Base-by-base conservation (phyloP, 2,113 vertebrate genomes). In the Dicaeum eximium region DNA sequence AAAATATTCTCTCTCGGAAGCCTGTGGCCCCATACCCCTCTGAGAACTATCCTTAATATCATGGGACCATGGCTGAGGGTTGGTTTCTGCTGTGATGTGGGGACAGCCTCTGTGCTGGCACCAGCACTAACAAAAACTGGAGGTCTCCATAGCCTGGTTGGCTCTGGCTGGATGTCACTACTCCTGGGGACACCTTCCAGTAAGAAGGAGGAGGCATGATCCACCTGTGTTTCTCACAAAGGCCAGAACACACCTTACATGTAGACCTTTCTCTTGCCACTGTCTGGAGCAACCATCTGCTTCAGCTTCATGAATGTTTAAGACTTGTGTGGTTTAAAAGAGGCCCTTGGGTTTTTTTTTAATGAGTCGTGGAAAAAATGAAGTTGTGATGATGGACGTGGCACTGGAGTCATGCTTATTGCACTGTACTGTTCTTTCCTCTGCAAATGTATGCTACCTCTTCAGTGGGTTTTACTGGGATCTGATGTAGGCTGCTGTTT, bases 1-100 rank as follows among this genome's bases (percentile, higher is more conserved):
- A 62, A 86, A 78, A 64, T 78, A 18, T 51, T 88, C 56, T 80
- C 58, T 13, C 28, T 84, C 4, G 11, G 25, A 30, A 66, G 23
- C 10, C 14, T 21, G 14, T 47, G 42, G 33, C 60, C 51, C 66
- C 10, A 1, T 13, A 42, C 38, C 14, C 35, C 54, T 35, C 66
- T 33, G 50, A 88, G 42, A 86, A 35, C 7, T 33, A 18, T n/a
- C 40, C 31, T 61, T 48, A 45, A 9, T 35, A 79, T 40, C 47
- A 42, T 3, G 33, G 42, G 25, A 58, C 33, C 27, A 47, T 0
- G 1, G 11, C 13, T 67, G 48, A 45, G 0, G 1, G 31, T 56
- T 50, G 27, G 10, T 58, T 82, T 80, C 71, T 62, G 44, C 24
- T 85, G 31, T n/a, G 17, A 50, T 27, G 8, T 24, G 27, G 6